Conservation (phyloP, 2,797 vertebrate species). For the Lagorchestes hirsutus region DNA sequence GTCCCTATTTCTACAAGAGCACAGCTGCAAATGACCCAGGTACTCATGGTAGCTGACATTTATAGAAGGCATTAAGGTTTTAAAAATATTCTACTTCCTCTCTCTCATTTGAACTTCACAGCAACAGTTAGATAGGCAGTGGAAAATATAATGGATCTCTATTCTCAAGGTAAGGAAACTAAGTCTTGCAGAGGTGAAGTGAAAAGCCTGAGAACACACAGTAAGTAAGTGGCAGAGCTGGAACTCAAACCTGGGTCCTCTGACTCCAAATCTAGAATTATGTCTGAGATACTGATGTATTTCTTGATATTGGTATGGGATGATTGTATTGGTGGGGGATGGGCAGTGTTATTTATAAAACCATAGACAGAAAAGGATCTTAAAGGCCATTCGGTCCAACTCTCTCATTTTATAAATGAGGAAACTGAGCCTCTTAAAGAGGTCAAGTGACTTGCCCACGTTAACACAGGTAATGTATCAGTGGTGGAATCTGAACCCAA, state of each 20-base stretch:
- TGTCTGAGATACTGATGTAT: neutral
- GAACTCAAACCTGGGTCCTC: neutral
- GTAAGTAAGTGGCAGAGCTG: neutral
- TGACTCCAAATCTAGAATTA: neutral
- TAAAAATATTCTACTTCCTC: neutral
- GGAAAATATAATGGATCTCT: neutral
- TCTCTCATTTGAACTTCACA: neutral
- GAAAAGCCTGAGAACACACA: neutral
- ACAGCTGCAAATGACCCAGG: neutral
- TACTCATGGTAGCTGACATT: neutral
- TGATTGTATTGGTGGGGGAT: neutral
- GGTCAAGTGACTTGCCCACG: neutral
- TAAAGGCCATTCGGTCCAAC: neutral
- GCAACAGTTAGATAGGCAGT: neutral
- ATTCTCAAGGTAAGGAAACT: neutral
- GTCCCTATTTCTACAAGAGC: neutral
- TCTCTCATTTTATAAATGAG: neutral
- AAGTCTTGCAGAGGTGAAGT: neutral
- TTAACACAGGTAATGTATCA: neutral
- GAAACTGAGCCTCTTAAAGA: neutral
- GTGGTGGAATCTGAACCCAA: neutral
- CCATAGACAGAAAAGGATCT: neutral
- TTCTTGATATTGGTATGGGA: neutral
- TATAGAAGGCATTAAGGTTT: neutral
- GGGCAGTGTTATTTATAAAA: neutral